phyloP scores from a whole-genome alignment of 2,888 invertebrate genomes.

The Panopea generosa region DNA sequence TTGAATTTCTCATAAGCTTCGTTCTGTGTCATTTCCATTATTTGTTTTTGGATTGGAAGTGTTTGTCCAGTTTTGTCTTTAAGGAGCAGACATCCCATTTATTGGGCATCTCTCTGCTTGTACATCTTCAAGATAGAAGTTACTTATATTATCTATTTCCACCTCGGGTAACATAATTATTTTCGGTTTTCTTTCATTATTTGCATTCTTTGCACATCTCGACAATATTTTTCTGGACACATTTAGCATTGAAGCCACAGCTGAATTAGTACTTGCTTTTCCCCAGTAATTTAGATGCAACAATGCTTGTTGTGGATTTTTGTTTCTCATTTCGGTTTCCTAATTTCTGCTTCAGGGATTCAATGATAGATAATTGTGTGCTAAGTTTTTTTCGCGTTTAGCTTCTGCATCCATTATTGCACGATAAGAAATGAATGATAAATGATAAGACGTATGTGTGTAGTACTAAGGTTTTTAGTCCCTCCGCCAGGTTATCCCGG shows the following conservation, averaged over 20 bases:
- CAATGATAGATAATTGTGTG: no score
- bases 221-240: slow-evolving; percentile 4
- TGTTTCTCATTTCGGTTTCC: background rate
- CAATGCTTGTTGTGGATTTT: background rate
- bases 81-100: background rate
- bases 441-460: no score
- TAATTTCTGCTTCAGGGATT: no score
- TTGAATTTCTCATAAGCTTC: slow-evolving; percentile 30
- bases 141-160: background rate
- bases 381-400: no score
- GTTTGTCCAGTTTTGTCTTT: slow-evolving; percentile 3
- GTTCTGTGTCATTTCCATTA: slow-evolving; percentile 21
- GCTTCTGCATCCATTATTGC: no score
- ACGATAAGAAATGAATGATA: no score
- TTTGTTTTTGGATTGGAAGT: slow-evolving; percentile 1
- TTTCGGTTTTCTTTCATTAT: background rate
- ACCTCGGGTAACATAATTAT: background rate
- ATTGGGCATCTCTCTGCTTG: slow-evolving; percentile 13
- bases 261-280: slow-evolving; percentile 10
- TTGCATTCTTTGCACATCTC: background rate
- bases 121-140: slow-evolving; percentile 11
- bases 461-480: no score
- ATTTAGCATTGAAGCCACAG: slow-evolving; percentile 1
- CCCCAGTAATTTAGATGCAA: slow-evolving; percentile 2
- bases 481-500: no score